A percentile compares a stretch with the other conserved stretches of the same genome.
phyloP scores from a whole-genome alignment of 2,113 vertebrate species.

The Leucosticte australis region DNA sequence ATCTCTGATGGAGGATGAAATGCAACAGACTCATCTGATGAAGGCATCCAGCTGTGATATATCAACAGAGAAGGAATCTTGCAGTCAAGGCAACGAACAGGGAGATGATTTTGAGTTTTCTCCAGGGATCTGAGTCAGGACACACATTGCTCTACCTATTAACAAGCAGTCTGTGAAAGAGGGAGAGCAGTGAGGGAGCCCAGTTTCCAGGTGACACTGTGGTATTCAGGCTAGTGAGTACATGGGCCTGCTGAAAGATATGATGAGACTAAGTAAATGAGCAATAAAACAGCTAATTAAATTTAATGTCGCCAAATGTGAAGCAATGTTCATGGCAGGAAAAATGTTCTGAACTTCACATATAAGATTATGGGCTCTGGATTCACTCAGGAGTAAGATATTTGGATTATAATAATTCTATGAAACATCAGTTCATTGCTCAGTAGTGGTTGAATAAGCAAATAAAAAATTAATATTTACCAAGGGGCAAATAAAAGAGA shows the following conservation, averaged over 20 bases:
- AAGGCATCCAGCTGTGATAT: background rate
- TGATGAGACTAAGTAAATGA: conserved; percentile 3
- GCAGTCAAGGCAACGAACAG: background rate
- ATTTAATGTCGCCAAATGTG: conserved; percentile 28
- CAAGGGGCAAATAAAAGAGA: conserved; percentile 15
- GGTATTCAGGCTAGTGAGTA: background rate
- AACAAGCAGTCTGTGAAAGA: background rate
- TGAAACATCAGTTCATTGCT: conserved; percentile 19
- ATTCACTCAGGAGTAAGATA: conserved; percentile 24
- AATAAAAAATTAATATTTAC: conserved; percentile 51
- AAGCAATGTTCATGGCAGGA: background rate
- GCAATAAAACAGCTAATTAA: conserved; percentile 43
- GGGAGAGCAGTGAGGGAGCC: background rate
- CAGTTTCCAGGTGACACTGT: background rate
- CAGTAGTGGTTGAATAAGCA: background rate
- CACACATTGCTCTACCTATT: background rate
- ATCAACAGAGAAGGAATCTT: background rate
- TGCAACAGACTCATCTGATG: background rate
- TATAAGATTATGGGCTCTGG: conserved; percentile 26
- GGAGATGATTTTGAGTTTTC: background rate
- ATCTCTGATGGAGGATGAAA: background rate
- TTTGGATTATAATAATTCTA: background rate
- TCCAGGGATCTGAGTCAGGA: background rate
- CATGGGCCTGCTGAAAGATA: background rate
- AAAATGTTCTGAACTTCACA: background rate